These are phyloP conservation scores for Aricia artaxerxes DNA, from an alignment of 2,888 invertebrate genomes.

Conservation along the genomic window DNA sequence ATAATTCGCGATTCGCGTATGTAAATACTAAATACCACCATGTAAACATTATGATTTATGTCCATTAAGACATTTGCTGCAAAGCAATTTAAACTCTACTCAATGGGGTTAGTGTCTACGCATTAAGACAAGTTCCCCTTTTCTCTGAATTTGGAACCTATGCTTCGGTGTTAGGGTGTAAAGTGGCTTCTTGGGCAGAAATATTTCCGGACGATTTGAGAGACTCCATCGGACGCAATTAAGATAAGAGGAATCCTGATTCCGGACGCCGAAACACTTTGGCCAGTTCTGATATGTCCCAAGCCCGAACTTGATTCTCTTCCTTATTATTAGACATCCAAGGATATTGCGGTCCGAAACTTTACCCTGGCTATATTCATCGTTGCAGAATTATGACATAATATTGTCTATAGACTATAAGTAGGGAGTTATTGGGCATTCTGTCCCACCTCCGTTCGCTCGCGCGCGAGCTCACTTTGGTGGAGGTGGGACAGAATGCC, in stretches of 20 bases:
- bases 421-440: too few species aligned
- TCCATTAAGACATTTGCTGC: background rate
- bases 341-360: background rate
- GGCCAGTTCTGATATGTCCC: background rate
- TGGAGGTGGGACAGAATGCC: too few species aligned
- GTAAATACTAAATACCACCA: background rate
- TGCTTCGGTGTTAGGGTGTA: background rate
- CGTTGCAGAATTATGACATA: background rate
- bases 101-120: slow-evolving; percentile 1
- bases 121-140: background rate
- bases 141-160: background rate
- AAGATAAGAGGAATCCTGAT: slow-evolving; percentile 19
- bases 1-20: background rate
- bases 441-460: too few species aligned
- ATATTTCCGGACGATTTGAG: slow-evolving; percentile 18
- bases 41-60: background rate
- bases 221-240: slow-evolving; percentile 20
- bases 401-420: background rate
- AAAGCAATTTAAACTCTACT: slow-evolving; percentile 9
- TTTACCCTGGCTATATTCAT: background rate
- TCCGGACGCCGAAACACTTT: background rate
- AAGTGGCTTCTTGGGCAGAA: background rate
- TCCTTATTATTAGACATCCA: background rate
- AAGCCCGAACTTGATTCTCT: background rate
- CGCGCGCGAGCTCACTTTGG: too few species aligned